phyloP scores from a whole-genome alignment of 2,113 vertebrate species.

The Datnioides undecimradiatus region DNA sequence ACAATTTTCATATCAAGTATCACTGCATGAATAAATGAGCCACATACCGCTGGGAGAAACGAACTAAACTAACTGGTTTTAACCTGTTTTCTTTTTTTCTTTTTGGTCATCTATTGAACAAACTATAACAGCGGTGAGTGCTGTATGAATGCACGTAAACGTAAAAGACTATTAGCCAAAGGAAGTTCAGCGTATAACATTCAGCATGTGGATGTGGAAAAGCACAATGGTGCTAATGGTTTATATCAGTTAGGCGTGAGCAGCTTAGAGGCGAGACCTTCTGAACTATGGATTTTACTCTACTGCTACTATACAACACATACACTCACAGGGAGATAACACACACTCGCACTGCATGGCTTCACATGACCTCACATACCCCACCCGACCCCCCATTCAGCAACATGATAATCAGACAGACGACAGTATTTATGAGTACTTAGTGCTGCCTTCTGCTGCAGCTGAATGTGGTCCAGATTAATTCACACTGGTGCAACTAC shows the following conservation, averaged over 20 bases:
- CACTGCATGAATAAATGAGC: constrained; percentile 12
- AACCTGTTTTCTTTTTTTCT: too few relatives aligned
- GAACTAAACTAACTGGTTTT: constrained; percentile 10
- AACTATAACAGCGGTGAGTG: background rate
- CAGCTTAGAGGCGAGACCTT: background rate
- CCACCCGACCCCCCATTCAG: constrained; percentile 18
- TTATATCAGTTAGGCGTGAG: background rate
- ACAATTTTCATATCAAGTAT: constrained; percentile 21
- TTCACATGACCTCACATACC: constrained; percentile 34
- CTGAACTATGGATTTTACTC: constrained; percentile 17
- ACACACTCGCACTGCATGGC: background rate
- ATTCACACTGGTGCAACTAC: constrained; percentile 41
- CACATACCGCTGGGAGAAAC: background rate
- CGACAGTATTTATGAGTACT: constrained; percentile 43
- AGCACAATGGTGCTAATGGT: background rate
- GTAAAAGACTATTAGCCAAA: background rate
- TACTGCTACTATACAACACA: background rate
- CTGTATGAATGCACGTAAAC: background rate
- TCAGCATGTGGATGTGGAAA: constrained; percentile 4
- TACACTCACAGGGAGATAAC: background rate
- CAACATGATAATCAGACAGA: constrained; percentile 29
- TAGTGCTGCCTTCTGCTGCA: constrained; percentile 45
- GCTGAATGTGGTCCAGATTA: constrained; percentile 44
- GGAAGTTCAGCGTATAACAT: background rate
- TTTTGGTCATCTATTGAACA: background rate